A percentile compares a stretch with the other conserved stretches of the same genome.
Conservation (phyloP, 2,113 vertebrate genomes). For the Cheirogaleus medius region DNA sequence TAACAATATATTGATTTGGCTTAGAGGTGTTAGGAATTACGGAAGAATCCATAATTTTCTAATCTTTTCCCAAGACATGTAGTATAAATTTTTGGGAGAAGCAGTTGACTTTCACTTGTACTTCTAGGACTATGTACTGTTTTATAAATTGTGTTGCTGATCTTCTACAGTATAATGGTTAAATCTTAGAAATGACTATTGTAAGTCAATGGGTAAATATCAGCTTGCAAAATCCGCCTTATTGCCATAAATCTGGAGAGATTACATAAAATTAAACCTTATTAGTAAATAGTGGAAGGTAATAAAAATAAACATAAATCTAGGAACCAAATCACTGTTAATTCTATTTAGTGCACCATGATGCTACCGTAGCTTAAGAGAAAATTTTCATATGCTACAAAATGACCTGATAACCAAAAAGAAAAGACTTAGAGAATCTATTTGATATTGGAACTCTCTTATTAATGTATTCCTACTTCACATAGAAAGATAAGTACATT, state of each 20-base stretch:
- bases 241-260: background rate
- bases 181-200: conserved; percentile 1
- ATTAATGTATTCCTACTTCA: background rate
- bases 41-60: background rate
- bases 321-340: conserved; percentile 10
- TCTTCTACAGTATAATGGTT: conserved; percentile 1
- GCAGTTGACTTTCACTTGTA: conserved; percentile 47
- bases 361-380: background rate
- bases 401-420: background rate
- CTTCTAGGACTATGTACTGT: background rate
- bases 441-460: background rate
- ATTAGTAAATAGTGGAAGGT: conserved; percentile 33
- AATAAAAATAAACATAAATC: conserved; percentile 40
- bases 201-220: conserved; percentile 35
- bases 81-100: conserved; percentile 63
- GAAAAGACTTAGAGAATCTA: background rate
- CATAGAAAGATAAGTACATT: background rate
- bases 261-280: conserved; percentile 14
- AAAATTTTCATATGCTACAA: background rate
- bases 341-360: background rate
- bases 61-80: conserved; percentile 22
- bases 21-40: background rate
- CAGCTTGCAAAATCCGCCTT: conserved; percentile 34
- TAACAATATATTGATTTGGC: background rate
- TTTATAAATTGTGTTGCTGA: conserved; percentile 50